phyloP scores from a whole-genome alignment of 2,888 invertebrate genomes.

The Cephus sareptanus region DNA sequence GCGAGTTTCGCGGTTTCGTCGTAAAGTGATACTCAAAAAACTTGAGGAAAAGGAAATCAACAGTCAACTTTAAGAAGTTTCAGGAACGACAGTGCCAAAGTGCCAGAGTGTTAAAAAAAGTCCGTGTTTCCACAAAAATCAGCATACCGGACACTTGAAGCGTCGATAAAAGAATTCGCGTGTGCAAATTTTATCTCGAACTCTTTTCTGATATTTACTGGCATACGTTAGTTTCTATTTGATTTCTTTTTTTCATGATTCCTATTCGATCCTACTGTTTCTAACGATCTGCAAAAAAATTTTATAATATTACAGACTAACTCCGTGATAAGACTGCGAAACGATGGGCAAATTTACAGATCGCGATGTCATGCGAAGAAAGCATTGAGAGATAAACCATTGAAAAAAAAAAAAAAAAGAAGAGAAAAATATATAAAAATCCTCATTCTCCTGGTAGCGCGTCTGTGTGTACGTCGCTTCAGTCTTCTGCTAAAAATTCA shows the following conservation, averaged over 20 bases:
- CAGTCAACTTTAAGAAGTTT: not conserved
- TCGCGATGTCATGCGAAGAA: conserved; percentile 5
- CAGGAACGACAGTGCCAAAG: not conserved
- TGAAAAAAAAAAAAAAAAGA: not conserved
- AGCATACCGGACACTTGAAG: not conserved
- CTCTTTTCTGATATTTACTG: not conserved
- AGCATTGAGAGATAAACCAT: not conserved
- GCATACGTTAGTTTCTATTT: not conserved
- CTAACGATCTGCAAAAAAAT: not conserved
- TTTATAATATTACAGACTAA: not conserved
- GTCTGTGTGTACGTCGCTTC: conserved; percentile 23
- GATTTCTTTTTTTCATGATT: not conserved
- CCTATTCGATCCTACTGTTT: conserved; percentile 21
- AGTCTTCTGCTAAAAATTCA: conserved; percentile 51
- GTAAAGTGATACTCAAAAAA: not conserved
- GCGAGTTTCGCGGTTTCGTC: not conserved
- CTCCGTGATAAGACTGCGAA: not conserved
- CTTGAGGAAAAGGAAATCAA: not conserved
- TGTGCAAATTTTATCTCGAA: not conserved
- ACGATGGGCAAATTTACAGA: not conserved
- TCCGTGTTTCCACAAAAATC: not conserved
- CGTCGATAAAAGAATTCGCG: not conserved
- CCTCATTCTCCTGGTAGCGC: not conserved
- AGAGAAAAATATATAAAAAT: not conserved
- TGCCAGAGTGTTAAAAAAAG: not conserved